Evolutionary conservation across 2,888 invertebrate species (phyloP).

Genomic region (Thecocarcelia acutangulata): DNA sequence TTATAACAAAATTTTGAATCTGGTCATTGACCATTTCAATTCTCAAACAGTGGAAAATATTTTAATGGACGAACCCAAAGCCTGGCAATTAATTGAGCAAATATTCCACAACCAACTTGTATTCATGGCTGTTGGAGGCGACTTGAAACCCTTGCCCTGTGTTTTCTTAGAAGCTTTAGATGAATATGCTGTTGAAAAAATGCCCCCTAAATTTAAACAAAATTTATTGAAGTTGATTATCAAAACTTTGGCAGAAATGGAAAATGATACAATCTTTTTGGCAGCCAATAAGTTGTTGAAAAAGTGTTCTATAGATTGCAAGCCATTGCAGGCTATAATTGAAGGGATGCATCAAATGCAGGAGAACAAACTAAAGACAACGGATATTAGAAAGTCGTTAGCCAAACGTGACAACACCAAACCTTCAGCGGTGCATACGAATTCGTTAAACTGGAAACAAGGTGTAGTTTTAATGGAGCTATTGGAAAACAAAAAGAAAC

Average conservation of each 20-base stretch:
- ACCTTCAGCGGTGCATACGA: conserved; percentile 81
- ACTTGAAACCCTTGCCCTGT: conserved; percentile 77
- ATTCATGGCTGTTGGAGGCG: conserved; percentile 72
- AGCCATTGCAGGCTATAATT: conserved; percentile 84
- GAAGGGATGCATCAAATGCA: conserved; percentile 83
- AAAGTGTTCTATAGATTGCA: conserved; percentile 85
- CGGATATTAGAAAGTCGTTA: conserved; percentile 59
- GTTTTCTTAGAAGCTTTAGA: conserved; percentile 75
- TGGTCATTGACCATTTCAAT: conserved; percentile 84
- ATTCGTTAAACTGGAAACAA: conserved; percentile 88
- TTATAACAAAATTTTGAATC: conserved; percentile 83
- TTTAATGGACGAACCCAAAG: conserved; percentile 80
- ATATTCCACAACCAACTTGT: conserved; percentile 83
- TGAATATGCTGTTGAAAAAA: conserved; percentile 78
- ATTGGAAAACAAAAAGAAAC: conserved; percentile 91
- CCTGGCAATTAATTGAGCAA: conserved; percentile 84
- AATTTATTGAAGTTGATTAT: conserved; percentile 83
- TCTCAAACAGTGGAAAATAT: conserved; percentile 80
- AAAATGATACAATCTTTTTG: conserved; percentile 84
- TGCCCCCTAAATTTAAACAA: conserved; percentile 82
- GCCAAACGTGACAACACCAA: conserved; percentile 25
- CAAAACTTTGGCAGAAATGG: conserved; percentile 83
- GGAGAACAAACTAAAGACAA: neutral
- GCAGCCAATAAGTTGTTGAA: conserved; percentile 86
- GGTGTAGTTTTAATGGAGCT: conserved; percentile 91